These are phyloP conservation scores for Meloidogyne floridensis DNA, from an alignment of 1,140 invertebrate genomes.

Conservation along the genomic window DNA sequence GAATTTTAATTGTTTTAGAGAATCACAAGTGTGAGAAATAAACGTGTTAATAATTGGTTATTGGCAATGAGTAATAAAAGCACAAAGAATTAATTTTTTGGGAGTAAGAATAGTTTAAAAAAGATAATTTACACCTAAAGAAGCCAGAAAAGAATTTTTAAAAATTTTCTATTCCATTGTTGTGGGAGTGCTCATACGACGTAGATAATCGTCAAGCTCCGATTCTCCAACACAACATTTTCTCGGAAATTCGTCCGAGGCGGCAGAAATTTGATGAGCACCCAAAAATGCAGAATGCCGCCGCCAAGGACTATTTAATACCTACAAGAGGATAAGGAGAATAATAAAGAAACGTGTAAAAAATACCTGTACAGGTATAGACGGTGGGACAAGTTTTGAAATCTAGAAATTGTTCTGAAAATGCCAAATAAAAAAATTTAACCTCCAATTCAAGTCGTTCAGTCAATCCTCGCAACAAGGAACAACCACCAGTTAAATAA, in stretches of 20 bases:
- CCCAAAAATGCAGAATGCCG: conserved; percentile 72
- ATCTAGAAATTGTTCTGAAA: not conserved
- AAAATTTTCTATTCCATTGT: not conserved
- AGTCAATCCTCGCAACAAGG: conserved; percentile 72
- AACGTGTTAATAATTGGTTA: not conserved
- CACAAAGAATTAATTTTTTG: not conserved
- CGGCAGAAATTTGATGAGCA: conserved; percentile 70
- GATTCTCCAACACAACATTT: conserved; percentile 65
- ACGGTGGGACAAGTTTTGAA: conserved; percentile 67
- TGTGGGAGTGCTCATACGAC: conserved; percentile 25
- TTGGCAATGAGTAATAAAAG: not conserved
- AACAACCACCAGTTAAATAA: conserved; percentile 71
- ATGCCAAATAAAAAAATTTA: conserved; percentile 67
- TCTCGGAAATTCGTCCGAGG: conserved; percentile 68
- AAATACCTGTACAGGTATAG: conserved; percentile 71
- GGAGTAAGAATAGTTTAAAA: not conserved
- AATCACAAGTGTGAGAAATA: not conserved
- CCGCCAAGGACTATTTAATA: conserved; percentile 53
- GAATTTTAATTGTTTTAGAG: not conserved
- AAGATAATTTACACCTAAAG: not conserved
- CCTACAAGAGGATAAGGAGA: conserved; percentile 30
- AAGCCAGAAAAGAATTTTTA: not conserved
- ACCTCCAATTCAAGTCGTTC: conserved; percentile 71
- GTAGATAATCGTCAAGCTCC: conserved; percentile 48
- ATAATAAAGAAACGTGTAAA: not conserved